Base-by-base conservation (phyloP, 2,797 vertebrate genomes). In the Otolemur crassicaudatus region DNA sequence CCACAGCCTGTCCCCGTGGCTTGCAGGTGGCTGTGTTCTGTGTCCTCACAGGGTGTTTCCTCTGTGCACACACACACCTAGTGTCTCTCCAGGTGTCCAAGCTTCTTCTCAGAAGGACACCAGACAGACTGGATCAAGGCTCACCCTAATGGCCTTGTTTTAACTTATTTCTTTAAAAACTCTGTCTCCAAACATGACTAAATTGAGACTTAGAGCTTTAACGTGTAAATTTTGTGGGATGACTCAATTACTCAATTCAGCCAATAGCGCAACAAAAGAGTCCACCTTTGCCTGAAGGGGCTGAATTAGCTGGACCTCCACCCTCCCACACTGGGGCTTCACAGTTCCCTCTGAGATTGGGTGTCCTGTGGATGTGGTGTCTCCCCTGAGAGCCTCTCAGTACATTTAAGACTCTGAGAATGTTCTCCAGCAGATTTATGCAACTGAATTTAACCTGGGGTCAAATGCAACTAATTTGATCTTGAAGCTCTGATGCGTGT, bases 1-100 rank as follows among this genome's bases (percentile, higher is more conserved):
- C 67, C 13, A 23, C 72, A 56, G 29, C 8, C 20, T 29, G 46
- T 49, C 76, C 58, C 53, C n/a, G 56, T 12, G 67, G 37, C 11
- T 61, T 31, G 3, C 5, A 34, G 29, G 27, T 5, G 1, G 14
- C 46, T 2, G 0, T 5, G 10, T 17, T 40, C 9, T 31, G 5
- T 7, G 46, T 34, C 25, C 12, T 10, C 73, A 14, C 1, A 0
- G 13, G 40, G 43, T 23, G 17, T 22, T 31, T 23, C 27, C 29
- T 61, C 65, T 61, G 43, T 43, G 3, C 40, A 40, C 1, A 6
- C 16, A 2, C 5, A 19, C 22, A 2, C 29, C 58, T 60, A 53
- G 13, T 1, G 2, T 75, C 23, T 49, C 31, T 60, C 22, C 3
- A 2, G 22, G 27, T 67, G 29, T 40, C 60, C 2, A 6, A 20